Conservation (phyloP, 2,888 invertebrate species). For the Tipula confusa region DNA sequence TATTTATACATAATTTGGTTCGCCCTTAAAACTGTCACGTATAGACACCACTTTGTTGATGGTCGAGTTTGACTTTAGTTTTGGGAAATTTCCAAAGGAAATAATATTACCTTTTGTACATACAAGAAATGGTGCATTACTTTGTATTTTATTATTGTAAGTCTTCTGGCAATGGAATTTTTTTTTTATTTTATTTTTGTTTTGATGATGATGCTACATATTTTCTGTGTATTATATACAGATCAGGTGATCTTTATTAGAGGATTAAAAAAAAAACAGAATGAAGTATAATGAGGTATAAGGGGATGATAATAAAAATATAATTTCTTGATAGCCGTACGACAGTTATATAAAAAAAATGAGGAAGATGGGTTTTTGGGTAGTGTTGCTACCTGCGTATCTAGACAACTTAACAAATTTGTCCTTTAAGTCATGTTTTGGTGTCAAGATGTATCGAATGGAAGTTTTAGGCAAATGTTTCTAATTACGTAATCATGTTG, state of each 20-base stretch:
- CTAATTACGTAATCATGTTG: too few species aligned
- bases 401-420: not conserved
- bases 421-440: not conserved
- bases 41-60: not conserved
- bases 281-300: not conserved
- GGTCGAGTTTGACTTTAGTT: not conserved
- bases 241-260: not conserved
- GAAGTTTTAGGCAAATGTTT: too few species aligned
- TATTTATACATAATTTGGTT: not conserved
- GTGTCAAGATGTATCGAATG: not conserved
- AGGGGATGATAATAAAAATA: not conserved
- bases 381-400: not conserved
- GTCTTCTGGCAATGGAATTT: not conserved
- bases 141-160: not conserved
- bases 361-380: not conserved
- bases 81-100: not conserved
- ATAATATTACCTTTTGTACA: not conserved
- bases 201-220: not conserved
- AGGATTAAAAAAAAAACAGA: not conserved
- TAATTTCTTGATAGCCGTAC: not conserved
- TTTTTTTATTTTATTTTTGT: conserved; percentile 3
- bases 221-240: not conserved
- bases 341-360: not conserved
- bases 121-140: not conserved
- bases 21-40: not conserved